These are phyloP conservation scores for Octopus sinensis DNA, from an alignment of 1,140 invertebrate genomes.

Conservation along the genomic window DNA sequence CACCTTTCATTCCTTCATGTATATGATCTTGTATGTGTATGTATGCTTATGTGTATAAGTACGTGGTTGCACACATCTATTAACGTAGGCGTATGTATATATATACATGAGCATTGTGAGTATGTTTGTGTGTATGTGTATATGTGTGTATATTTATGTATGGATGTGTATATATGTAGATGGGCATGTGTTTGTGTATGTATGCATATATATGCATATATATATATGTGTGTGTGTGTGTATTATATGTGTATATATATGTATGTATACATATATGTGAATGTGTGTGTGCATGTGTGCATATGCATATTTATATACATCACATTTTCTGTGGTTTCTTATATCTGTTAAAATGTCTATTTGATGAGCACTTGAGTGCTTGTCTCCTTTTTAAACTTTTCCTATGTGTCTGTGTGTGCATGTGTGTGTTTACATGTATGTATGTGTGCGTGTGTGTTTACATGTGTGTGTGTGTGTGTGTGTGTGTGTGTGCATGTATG, in stretches of 20 bases:
- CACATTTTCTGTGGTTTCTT: not conserved
- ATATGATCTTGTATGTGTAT: not conserved
- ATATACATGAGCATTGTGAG: not conserved
- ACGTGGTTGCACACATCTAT: not conserved
- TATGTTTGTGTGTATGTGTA: not conserved
- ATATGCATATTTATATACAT: not conserved
- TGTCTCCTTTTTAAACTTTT: too few species aligned
- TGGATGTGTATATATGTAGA: constrained; percentile 3
- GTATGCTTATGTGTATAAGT: not conserved
- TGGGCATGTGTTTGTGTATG: constrained; percentile 7
- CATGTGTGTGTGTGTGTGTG: too few species aligned
- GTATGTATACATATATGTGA: not conserved
- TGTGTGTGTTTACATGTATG: too few species aligned
- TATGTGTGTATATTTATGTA: not conserved
- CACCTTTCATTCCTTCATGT: too few species aligned
- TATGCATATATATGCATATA: not conserved
- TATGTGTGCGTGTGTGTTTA: too few species aligned
- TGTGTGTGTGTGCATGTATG: too few species aligned
- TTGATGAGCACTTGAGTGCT: too few species aligned
- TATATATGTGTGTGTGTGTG: too few species aligned
- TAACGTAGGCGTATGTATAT: not conserved
- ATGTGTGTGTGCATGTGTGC: not conserved
- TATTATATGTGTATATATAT: too few species aligned
- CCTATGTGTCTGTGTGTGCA: too few species aligned
- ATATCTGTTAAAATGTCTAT: not conserved